phyloP scores from a whole-genome alignment of 2,888 invertebrate genomes.

The Vannuccia rotundouncinata region DNA sequence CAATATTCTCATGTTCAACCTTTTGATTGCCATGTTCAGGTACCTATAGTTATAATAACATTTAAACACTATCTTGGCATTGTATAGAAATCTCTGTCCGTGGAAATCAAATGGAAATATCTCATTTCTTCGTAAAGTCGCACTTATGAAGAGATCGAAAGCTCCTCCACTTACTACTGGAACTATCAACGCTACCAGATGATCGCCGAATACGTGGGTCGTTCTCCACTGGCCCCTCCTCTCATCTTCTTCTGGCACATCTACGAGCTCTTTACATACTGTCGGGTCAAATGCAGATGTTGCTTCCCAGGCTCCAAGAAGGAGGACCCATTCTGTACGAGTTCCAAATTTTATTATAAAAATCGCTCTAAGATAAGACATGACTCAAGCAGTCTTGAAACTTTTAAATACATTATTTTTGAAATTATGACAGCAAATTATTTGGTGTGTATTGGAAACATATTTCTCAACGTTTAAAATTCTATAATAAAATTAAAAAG shows the following conservation, averaged over 20 bases:
- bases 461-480: no score
- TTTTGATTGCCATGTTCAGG: slow-evolving; percentile 58
- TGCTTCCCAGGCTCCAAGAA: slow-evolving; percentile 15
- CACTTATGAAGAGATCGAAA: slow-evolving; percentile 40
- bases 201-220: slow-evolving; percentile 52
- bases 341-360: no score
- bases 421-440: no score
- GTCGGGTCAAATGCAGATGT: not conserved
- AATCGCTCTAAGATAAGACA: no score
- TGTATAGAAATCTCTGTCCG: no score
- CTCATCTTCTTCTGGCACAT: slow-evolving; percentile 50
- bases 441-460: no score
- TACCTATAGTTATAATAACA: slow-evolving; percentile 41
- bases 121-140: not conserved
- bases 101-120: no score
- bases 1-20: slow-evolving; percentile 55
- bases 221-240: slow-evolving; percentile 53
- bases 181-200: slow-evolving; percentile 48
- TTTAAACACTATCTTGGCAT: no score
- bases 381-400: no score
- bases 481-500: no score
- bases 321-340: slow-evolving; percentile 35
- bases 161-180: slow-evolving; percentile 38
- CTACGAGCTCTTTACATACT: slow-evolving; percentile 37
- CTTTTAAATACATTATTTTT: no score